Evolutionary conservation across 2,888 invertebrate genomes (phyloP).

Genomic region (Sphaerophoria taeniata): DNA sequence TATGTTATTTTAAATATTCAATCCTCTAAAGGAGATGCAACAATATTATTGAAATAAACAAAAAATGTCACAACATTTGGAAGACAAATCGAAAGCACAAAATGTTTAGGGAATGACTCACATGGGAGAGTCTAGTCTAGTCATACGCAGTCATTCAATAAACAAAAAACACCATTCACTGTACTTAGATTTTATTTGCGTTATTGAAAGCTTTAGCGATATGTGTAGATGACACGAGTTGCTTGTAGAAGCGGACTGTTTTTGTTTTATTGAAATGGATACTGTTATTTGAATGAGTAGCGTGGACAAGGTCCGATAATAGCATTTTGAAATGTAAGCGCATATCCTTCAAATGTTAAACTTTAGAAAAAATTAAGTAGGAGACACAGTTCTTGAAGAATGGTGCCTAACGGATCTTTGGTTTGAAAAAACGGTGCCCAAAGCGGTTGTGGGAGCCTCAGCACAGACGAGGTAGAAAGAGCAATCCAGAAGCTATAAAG

Average conservation of each 20-base stretch:
- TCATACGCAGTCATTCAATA: conserved; percentile 41
- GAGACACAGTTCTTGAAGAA: too few species aligned
- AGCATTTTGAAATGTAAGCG: too few species aligned
- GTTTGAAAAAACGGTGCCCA: too few species aligned
- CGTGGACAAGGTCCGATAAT: too few species aligned
- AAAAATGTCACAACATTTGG: not conserved
- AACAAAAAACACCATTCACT: not conserved
- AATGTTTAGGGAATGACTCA: conserved; percentile 45
- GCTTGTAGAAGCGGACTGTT: conserved; percentile 19
- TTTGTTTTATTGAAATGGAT: conserved; percentile 6
- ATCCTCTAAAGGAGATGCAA: conserved; percentile 3
- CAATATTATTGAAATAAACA: conserved; percentile 7
- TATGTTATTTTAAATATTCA: conserved; percentile 5
- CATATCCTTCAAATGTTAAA: too few species aligned
- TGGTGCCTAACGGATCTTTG: too few species aligned
- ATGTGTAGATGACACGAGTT: conserved; percentile 43
- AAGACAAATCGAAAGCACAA: not conserved
- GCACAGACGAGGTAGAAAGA: too few species aligned
- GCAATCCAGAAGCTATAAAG: too few species aligned
- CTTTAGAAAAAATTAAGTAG: too few species aligned
- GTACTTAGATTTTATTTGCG: conserved; percentile 30
- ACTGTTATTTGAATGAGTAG: conserved; percentile 33
- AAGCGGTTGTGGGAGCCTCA: too few species aligned
- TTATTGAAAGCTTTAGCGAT: conserved; percentile 32
- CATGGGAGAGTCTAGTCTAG: conserved; percentile 40